phyloP scores from a whole-genome alignment of 1,140 invertebrate species.

The Drosophila jambulina region DNA sequence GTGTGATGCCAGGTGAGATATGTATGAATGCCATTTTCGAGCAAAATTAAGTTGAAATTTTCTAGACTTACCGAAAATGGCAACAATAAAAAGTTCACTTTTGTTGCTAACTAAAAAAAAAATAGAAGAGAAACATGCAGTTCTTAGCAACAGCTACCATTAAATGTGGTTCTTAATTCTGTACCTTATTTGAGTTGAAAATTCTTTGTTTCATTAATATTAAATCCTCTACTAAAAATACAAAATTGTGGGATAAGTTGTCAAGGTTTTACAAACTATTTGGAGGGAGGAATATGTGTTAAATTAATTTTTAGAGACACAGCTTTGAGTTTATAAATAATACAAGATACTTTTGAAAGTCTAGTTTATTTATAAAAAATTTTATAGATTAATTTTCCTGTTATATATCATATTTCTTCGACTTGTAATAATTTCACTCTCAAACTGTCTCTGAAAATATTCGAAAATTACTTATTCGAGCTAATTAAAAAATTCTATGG shows the following conservation, averaged over 20 bases:
- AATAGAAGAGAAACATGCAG: not conserved
- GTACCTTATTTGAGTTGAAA: slow-evolving; percentile 1
- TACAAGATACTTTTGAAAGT: not conserved
- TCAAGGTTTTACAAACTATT: not conserved
- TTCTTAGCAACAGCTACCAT: not conserved
- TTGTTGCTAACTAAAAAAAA: not conserved
- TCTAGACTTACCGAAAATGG: slow-evolving; percentile 17
- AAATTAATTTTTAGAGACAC: too few relatives aligned
- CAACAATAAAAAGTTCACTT: slow-evolving; percentile 35
- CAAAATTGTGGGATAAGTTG: not conserved
- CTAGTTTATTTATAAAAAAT: not conserved
- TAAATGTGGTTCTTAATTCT: slow-evolving; percentile 9
- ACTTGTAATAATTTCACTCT: too few relatives aligned
- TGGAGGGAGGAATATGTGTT: not conserved
- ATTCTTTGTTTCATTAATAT: slow-evolving; percentile 5
- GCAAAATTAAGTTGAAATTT: slow-evolving; percentile 36
- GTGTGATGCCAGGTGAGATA: slow-evolving; percentile 10
- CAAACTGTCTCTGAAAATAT: not conserved
- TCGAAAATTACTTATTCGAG: not conserved
- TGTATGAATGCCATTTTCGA: slow-evolving; percentile 12
- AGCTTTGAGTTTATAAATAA: not conserved
- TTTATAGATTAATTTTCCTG: too few relatives aligned
- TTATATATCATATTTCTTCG: too few relatives aligned
- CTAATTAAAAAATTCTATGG: not conserved
- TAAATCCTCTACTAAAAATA: not conserved